phyloP scores from a whole-genome alignment of 2,888 invertebrate genomes.

The Morinoia aosen region DNA sequence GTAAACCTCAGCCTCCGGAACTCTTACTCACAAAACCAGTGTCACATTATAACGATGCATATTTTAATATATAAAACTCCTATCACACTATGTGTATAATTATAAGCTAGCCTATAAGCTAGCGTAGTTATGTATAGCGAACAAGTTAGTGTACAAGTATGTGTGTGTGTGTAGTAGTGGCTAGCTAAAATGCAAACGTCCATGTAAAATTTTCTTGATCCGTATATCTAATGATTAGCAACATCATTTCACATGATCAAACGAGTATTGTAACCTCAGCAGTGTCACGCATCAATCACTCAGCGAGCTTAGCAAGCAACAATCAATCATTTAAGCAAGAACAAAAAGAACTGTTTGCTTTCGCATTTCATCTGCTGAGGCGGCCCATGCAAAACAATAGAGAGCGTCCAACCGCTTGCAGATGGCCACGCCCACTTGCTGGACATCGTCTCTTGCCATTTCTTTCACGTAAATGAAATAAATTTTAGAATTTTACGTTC shows the following conservation, averaged over 20 bases:
- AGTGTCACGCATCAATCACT: neutral
- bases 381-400: neutral
- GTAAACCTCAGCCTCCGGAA: too few relatives aligned
- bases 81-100: neutral
- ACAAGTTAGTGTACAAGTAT: neutral
- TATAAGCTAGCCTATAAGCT: neutral
- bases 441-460: neutral
- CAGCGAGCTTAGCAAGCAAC: neutral
- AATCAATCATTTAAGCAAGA: neutral
- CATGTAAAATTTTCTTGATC: neutral
- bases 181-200: neutral
- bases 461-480: neutral
- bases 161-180: neutral
- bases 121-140: neutral
- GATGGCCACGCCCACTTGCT: neutral
- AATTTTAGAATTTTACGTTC: neutral
- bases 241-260: neutral
- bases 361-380: neutral
- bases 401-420: neutral
- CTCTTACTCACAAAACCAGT: too few relatives aligned
- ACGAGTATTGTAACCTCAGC: neutral
- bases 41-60: too few relatives aligned
- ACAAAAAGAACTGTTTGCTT: neutral
- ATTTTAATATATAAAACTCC: too few relatives aligned
- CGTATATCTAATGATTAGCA: neutral